phyloP scores from a whole-genome alignment of 2,113 vertebrate species.

The Sterna hirundo region DNA sequence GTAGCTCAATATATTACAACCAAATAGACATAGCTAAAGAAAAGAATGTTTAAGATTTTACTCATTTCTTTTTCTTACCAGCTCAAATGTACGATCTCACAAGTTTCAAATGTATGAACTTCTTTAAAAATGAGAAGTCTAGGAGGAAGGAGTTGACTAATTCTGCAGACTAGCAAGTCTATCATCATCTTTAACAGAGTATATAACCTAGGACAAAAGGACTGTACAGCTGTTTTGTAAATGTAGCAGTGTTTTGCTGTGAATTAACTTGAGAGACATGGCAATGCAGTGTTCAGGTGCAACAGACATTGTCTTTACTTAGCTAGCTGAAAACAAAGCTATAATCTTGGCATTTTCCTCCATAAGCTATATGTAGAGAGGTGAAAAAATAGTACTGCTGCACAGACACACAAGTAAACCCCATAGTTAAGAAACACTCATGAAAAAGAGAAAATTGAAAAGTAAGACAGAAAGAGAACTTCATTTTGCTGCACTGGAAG shows the following conservation, averaged over 20 bases:
- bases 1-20: not conserved
- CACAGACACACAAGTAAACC: not conserved
- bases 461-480: not conserved
- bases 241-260: not conserved
- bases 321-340: not conserved
- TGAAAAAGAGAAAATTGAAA: not conserved
- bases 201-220: not conserved
- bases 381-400: not conserved
- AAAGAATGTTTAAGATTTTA: not conserved
- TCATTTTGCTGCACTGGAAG: not conserved
- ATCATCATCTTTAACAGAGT: not conserved
- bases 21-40: not conserved
- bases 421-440: not conserved
- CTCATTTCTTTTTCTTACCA: not conserved
- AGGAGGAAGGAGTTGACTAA: not conserved
- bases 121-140: not conserved
- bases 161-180: not conserved
- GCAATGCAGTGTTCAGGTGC: not conserved
- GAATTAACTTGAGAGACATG: not conserved
- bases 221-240: not conserved
- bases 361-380: not conserved
- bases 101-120: not conserved
- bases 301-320: not conserved
- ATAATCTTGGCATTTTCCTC: not conserved
- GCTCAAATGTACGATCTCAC: fast-evolving